Evolutionary conservation across 2,113 vertebrate species (phyloP).

Genomic region (Thalassoma bifasciatum): DNA sequence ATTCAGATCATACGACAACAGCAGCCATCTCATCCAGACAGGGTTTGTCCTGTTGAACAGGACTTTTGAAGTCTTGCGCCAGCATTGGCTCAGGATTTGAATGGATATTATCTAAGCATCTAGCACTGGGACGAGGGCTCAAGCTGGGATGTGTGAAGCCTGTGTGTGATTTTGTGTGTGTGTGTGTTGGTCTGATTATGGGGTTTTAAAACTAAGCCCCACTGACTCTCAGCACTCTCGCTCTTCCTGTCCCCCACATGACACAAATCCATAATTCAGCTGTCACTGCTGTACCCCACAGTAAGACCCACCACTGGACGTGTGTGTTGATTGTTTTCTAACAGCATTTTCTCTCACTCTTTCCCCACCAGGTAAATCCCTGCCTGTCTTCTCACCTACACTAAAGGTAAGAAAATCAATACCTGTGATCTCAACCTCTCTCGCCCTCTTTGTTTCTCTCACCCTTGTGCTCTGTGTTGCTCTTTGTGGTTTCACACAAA

Average conservation of each 20-base stretch:
- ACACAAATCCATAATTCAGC: conserved; percentile 74
- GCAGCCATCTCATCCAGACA: no score
- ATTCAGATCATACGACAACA: no score
- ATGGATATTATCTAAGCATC: no score
- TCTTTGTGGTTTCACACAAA: conserved; percentile 9
- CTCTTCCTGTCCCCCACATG: conserved; percentile 57
- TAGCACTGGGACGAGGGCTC: no score
- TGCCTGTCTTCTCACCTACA: conserved; percentile 62
- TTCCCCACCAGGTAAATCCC: conserved; percentile 66
- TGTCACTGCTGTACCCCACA: conserved; percentile 72
- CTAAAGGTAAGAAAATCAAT: conserved; percentile 77
- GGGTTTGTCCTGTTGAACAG: no score
- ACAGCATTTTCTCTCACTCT: conserved; percentile 63
- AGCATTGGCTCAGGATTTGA: no score
- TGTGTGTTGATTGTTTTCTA: conserved; percentile 66
- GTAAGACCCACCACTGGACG: conserved; percentile 8
- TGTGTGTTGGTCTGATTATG: background rate
- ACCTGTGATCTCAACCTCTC: conserved; percentile 67
- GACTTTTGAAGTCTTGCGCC: no score
- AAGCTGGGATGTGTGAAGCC: no score
- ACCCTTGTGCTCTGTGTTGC: conserved; percentile 7
- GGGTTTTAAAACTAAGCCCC: conserved; percentile 25
- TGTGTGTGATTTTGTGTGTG: background rate
- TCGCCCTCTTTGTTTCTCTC: conserved; percentile 14
- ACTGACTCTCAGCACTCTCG: conserved; percentile 27